Base-by-base conservation (phyloP, 1,140 invertebrate genomes). In the Notospermus geniculatus region DNA sequence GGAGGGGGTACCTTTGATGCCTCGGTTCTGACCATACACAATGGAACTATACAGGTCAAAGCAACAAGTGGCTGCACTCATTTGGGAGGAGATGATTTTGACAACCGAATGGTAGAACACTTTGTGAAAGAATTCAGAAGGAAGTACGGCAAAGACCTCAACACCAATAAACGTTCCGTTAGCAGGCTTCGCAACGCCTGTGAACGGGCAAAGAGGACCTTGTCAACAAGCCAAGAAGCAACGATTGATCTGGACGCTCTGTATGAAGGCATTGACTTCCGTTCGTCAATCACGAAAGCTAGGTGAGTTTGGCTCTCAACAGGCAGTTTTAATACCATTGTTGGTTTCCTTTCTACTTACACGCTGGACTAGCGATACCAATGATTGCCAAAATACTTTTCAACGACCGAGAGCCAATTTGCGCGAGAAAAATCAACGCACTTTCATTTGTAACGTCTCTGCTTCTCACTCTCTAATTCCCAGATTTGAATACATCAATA, bases 261-360 rank as follows among this genome's bases (percentile, higher is more conserved):
- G n/a, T 63, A 30, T 30, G 59, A 63, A 43, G 62, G 60, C 23
- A 63, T 59, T 28, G 62, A 63, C 46, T 63, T 63, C 60, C 52
- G n/a, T 29, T 22, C 59, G 22, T 27, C 17, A 9, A 63, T 63
- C n/a, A 59, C 57, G 2, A 17, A 43, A 19, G 30, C 56, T 15
- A 32, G 70, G 19, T 77, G n/a, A n/a, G n/a, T n/a, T 97, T 97
- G 76, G 94, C 97, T 82, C n/a, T n/a, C n/a, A n/a, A n/a, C n/a
- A n/a, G n/a, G n/a, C n/a, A n/a, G n/a, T n/a, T n/a, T n/a, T n/a
- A n/a, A n/a, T n/a, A n/a, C n/a, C n/a, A n/a, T n/a, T n/a, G n/a
- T n/a, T n/a, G n/a, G n/a, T n/a, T n/a, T n/a, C n/a, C n/a, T n/a
- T n/a, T n/a, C n/a, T n/a, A n/a, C n/a, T n/a, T n/a, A n/a, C n/a